These are phyloP conservation scores for Clepsis dumicolana DNA, from an alignment of 2,888 invertebrate species.

Conservation along the genomic window DNA sequence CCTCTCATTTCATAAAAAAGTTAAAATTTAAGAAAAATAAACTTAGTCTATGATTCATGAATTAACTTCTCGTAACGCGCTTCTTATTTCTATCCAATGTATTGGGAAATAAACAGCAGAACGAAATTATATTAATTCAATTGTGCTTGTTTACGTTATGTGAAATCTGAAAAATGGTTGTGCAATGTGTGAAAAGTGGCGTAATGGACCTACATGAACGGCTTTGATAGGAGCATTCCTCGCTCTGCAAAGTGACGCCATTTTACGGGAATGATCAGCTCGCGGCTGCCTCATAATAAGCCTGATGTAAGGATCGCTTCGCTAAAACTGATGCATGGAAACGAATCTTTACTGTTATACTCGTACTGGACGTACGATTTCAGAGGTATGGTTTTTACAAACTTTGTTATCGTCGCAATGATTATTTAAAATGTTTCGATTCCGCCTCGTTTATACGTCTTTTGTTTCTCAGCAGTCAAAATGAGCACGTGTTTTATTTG, in stretches of 20 bases:
- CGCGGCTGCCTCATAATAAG: slow-evolving; percentile 83
- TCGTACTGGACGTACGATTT: slow-evolving; percentile 85
- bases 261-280: slow-evolving; percentile 87
- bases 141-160: slow-evolving; percentile 59
- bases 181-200: slow-evolving; percentile 64
- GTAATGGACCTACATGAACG: slow-evolving; percentile 62
- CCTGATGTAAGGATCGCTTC: slow-evolving; percentile 82
- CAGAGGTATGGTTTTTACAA: slow-evolving; percentile 72
- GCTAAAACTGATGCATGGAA: slow-evolving; percentile 82
- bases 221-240: slow-evolving; percentile 81
- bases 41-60: slow-evolving; percentile 76
- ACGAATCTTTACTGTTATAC: slow-evolving; percentile 80
- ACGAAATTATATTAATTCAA: slow-evolving; percentile 63
- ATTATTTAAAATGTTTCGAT: slow-evolving; percentile 72
- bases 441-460: slow-evolving; percentile 81
- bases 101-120: slow-evolving; percentile 83
- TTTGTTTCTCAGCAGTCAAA: slow-evolving; percentile 78
- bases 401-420: slow-evolving; percentile 65
- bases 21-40: slow-evolving; percentile 62
- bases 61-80: slow-evolving; percentile 82
- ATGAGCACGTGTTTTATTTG: slow-evolving; percentile 74
- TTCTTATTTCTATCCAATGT: slow-evolving; percentile 74
- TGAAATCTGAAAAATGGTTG: slow-evolving; percentile 68
- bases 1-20: slow-evolving; percentile 54
- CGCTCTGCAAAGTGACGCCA: slow-evolving; percentile 85